These are phyloP conservation scores for Drosophila cognata DNA, from an alignment of 2,888 invertebrate genomes.

Conservation along the genomic window DNA sequence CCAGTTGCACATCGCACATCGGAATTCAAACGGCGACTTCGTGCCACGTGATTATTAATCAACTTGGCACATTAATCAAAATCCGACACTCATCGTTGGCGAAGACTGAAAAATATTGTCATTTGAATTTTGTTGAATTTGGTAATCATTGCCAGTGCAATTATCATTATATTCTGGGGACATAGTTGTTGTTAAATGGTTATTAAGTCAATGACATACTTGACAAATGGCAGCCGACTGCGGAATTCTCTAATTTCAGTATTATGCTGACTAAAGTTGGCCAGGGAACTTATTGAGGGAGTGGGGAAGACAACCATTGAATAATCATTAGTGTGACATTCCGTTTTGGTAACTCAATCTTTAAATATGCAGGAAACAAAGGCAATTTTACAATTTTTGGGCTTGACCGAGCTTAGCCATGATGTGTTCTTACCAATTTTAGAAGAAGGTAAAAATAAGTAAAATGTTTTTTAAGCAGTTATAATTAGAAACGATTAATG, in stretches of 20 bases:
- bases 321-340: not conserved
- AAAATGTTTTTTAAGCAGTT: not conserved
- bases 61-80: constrained; percentile 45
- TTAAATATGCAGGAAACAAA: not conserved
- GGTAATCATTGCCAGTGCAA: constrained; percentile 1
- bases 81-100: constrained; percentile 2
- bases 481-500: not conserved
- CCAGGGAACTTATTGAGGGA: not conserved
- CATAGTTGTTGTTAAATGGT: not conserved
- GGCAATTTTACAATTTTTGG: not conserved
- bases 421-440: not conserved
- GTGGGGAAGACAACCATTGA: not conserved
- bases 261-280: not conserved
- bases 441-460: not conserved
- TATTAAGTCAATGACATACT: not conserved
- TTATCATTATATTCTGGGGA: not conserved
- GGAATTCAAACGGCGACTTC: constrained; percentile 24
- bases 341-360: not conserved
- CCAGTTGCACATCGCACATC: constrained; percentile 31
- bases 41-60: constrained; percentile 57
- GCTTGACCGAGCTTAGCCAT: not conserved
- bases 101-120: constrained; percentile 19
- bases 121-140: constrained; percentile 13
- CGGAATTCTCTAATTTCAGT: not conserved
- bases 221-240: not conserved